Evolutionary conservation across 2,113 vertebrate species (phyloP), one percentile per base, ranked within the genome.

Genomic region (Myrmophylax atrothorax): DNA sequence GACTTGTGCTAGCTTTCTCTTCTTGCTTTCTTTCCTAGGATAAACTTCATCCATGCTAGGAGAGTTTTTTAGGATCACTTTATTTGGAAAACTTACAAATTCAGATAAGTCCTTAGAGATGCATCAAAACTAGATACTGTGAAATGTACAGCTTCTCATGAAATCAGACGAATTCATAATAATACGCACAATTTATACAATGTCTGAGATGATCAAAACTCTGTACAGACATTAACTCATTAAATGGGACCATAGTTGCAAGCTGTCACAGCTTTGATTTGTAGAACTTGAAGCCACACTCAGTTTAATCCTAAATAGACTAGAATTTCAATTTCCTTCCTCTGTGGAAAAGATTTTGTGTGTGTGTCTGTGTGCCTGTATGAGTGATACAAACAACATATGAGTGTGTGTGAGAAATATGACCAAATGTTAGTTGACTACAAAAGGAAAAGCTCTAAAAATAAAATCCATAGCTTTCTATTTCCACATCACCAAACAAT

Each of bases 221-320:
- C 73, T 62, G 19, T 58, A 53, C 62, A 87, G 84, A 69, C 3
- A 76, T 89, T 89, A 96, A 62, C 37, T 87, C 31, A 69, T 83
- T 90, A 94, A 90, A 83, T 70, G 59, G 53, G 74, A 89, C 46
- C 89, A 29, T 53, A 50, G 38, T 62, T 93, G 62, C 50, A 93
- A 87, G n/a, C 70, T 89, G 70, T 16, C 37, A 81, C 16, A 14
- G 31, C n/a, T 84, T 79, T 83, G 79, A 84, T 96, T 93, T 70
- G 33, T 86, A 77, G 50, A 66, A 69, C 18, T 79, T 35, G n/a
- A 84, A 85, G 37, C 15, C 37, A 76, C 20, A 35, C 29, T 96
- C 62, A 66, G 49, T 95, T 93, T 89, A 89, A 72, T 85, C 72
- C 58, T 84, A 87, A 91, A 89, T 42, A 95, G 58, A 42, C 12